Evolutionary conservation across 2,113 vertebrate species (phyloP).

Genomic region (Zosterops pallidus): DNA sequence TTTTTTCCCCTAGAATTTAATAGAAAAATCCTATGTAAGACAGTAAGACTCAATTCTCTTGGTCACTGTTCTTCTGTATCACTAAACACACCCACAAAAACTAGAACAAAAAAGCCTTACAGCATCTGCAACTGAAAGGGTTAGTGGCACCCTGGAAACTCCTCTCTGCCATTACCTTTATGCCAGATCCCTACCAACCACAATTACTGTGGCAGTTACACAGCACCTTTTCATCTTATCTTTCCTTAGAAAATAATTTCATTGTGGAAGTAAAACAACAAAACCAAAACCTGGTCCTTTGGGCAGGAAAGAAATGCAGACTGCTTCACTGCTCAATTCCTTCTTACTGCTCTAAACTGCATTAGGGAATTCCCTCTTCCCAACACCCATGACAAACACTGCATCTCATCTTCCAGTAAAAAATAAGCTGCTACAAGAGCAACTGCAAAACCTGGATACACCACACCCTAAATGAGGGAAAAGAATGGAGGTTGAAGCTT

Average conservation of each 20-base stretch:
- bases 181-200: no score
- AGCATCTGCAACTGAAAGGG: constrained; percentile 9
- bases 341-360: constrained; percentile 8
- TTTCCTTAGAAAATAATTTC: no score
- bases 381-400: constrained; percentile 47
- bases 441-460: constrained; percentile 69
- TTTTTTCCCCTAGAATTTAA: not conserved
- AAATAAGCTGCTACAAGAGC: constrained; percentile 56
- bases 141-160: constrained; percentile 8
- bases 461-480: constrained; percentile 69
- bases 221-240: no score
- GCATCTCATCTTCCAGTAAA: constrained; percentile 57
- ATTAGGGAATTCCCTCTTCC: constrained; percentile 50
- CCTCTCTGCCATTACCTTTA: not conserved
- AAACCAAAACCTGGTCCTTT: no score
- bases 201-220: no score
- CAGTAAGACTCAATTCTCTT: not conserved
- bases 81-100: not conserved
- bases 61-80: not conserved
- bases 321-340: no score
- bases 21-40: not conserved
- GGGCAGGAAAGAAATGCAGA: no score
- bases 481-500: constrained; percentile 65
- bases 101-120: not conserved
- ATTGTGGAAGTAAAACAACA: no score